Evolutionary conservation across 2,888 invertebrate genomes (phyloP).

Genomic region (Heliconius ismenius): DNA sequence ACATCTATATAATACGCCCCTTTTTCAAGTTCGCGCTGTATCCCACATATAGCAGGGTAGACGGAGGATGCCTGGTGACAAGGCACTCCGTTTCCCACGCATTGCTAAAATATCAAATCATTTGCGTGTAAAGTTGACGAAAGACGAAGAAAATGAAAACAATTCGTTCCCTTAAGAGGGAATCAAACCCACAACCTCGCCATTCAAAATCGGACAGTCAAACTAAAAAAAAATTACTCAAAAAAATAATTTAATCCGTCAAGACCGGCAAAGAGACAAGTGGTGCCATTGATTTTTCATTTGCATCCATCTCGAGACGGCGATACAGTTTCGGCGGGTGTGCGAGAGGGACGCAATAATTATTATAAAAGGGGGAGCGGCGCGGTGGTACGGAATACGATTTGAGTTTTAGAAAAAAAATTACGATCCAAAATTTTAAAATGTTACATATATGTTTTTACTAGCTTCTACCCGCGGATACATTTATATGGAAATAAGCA

Average conservation of each 20-base stretch:
- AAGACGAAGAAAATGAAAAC: not conserved
- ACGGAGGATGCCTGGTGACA: too few species aligned
- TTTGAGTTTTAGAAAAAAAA: constrained; percentile 15
- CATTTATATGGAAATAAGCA: too few species aligned
- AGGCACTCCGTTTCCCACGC: too few species aligned
- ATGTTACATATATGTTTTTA: not conserved
- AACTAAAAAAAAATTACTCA: constrained; percentile 7
- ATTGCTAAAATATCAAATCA: too few species aligned
- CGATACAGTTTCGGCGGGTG: constrained; percentile 40
- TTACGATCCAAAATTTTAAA: not conserved
- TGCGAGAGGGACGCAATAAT: constrained; percentile 53
- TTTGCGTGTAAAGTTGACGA: too few species aligned
- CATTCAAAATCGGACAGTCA: not conserved
- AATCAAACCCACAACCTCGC: not conserved
- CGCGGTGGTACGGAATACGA: constrained; percentile 44
- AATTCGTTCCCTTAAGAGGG: not conserved
- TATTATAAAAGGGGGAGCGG: constrained; percentile 63
- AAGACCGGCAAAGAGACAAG: constrained; percentile 46
- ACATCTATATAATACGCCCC: too few species aligned
- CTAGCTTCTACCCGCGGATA: not conserved
- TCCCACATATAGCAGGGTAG: too few species aligned
- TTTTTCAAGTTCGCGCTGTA: too few species aligned
- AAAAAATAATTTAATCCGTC: constrained; percentile 29
- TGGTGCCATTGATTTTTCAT: constrained; percentile 65
- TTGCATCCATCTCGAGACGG: constrained; percentile 60